Conservation (phyloP, 2,113 vertebrate genomes). For the Salvator merianae region DNA sequence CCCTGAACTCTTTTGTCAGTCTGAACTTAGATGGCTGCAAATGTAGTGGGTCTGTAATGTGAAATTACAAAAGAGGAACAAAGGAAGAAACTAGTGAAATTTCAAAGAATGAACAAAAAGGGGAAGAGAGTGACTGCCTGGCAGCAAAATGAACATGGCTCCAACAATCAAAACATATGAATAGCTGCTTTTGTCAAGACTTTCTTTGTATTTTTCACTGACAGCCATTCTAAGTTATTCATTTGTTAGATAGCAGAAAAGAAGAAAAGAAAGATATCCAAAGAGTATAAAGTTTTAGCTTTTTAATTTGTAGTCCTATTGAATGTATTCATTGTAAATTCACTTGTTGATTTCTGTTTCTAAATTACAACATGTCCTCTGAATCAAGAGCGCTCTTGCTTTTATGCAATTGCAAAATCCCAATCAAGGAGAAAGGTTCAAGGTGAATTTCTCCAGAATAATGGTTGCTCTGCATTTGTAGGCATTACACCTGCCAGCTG, state of each 20-base stretch:
- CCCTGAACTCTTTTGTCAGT: neutral
- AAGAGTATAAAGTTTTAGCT: neutral
- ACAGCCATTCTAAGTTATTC: neutral
- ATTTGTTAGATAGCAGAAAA: neutral
- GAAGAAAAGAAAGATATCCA: conserved; percentile 1
- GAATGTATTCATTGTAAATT: neutral
- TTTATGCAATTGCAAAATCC: neutral
- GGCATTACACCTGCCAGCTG: conserved; percentile 12
- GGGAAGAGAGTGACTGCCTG: neutral
- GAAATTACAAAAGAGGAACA: neutral
- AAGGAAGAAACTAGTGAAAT: neutral
- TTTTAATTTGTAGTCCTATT: neutral
- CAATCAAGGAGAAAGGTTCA: neutral
- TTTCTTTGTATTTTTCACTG: conserved; percentile 1
- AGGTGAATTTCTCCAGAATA: conserved; percentile 15
- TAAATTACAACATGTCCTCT: neutral
- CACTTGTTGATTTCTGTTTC: neutral
- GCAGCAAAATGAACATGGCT: conserved; percentile 2
- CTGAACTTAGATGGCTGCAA: neutral
- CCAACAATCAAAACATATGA: conserved; percentile 5
- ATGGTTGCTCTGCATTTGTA: conserved; percentile 8
- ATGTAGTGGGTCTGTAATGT: neutral
- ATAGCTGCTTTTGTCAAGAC: conserved; percentile 12
- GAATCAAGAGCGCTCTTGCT: neutral
- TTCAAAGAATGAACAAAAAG: neutral